Evolutionary conservation across 2,797 vertebrate genomes (phyloP), one percentile per base, ranked within the genome.

Genomic region (Remorina albescens): DNA sequence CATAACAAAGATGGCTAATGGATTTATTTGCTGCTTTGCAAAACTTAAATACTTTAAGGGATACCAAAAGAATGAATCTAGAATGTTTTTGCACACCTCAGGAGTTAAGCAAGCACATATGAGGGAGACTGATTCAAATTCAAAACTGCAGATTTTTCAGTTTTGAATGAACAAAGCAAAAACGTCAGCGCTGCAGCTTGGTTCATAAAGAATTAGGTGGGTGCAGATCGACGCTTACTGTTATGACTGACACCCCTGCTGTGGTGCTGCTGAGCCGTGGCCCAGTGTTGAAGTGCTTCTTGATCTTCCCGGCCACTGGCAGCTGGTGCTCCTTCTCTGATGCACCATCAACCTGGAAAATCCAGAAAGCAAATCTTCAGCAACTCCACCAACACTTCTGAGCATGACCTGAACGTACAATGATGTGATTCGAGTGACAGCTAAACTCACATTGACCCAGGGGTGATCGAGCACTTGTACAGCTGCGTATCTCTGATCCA

Each of bases 241-340:
- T 96, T 93, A 99, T 97, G 89, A 99, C 95, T 68, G 97, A 97
- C 78, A 99, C 97, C 89, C 98, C 98, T 15, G 98, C 97, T 13
- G 97, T 85, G 5, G 95, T 97, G 94, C 92, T 97, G 88, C 92
- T 95, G 21, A 94, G 93, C 80, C 97, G 98, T 46, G 96, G 95
- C 59, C 95, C 94, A 2, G 95, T 96, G 92, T 98, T 97, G 91
- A 99, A 99, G 90, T 99, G 96, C 87, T 99, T 99, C 95, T 97
- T 98, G 88, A 99, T 97, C 92, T 98, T 98, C 55, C 97, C 97
- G 63, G 97, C 97, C 76, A 99, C 97, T n/a, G 95, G 95, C 74
- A 99, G 94, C 91, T 98, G 97, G 83, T 95, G 96, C 9, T 96
- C 95, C 21, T 96, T 97, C 91, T 96, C 97, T 55, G 95, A 94